Base-by-base conservation (phyloP, 2,797 vertebrate genomes). In the Thaleichthys pacificus region DNA sequence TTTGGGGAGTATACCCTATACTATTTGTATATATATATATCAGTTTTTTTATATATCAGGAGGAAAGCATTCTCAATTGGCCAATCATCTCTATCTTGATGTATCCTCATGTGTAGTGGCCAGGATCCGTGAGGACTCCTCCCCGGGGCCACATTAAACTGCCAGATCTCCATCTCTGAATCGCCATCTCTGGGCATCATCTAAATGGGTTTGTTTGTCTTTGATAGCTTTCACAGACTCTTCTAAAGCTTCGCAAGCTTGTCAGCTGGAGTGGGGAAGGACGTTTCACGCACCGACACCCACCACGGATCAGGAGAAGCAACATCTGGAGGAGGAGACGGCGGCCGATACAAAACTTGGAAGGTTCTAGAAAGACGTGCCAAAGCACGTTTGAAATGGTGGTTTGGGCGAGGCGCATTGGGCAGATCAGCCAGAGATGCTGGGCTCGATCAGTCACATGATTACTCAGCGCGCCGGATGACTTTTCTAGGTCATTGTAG, bases 281-380 rank as follows among this genome's bases (percentile, higher is more conserved):
- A 68, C 67, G 76, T 76, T 84, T 82, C 74, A 73, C 82, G 79
- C 82, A 75, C 42, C 64, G 66, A 74, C 74, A 47, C 65, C 58
- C 65, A 74, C 72, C 28, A 71, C 68, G 14, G 68, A 79, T 77
- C 85, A 65, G 76, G 73, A 74, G 74, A 57, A 2, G 51, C 17
- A 73, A 72, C 85, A 85, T 84, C 83, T 79, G 85, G 80, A 21
- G 82, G 77, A 70, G 66, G 42, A 74, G 82, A 82, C 75, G 75
- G 76, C 86, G 76, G 87, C 88, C 80, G 88, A 87, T 85, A 84
- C 65, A 4, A 70, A 74, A 30, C 72, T 67, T 6, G 19, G 24
- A 56, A 32, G 66, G 17, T 32, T 7, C 22, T 22, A 60, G n/a
- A 32, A 4, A 19, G 24, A 24, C 14, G 12, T n/a, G 14, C 9